Percentiles rank a stretch among this genome's conserved stretches.
phyloP scores from a whole-genome alignment of 2,888 invertebrate genomes.

The Acrocyrtus sp. region DNA sequence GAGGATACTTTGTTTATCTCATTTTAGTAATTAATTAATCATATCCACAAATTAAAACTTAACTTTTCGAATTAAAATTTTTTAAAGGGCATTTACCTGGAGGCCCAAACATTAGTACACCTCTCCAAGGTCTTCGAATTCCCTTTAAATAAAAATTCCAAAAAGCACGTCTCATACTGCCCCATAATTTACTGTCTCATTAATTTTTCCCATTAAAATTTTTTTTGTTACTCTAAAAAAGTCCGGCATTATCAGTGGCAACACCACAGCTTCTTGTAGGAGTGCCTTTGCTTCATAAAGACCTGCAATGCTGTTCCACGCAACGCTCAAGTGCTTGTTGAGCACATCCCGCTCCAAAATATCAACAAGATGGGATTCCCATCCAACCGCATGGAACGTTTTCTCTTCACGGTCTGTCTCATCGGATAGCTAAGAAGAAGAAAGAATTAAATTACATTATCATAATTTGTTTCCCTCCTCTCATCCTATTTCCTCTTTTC shows the following conservation, averaged over 20 bases:
- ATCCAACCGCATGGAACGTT: conserved; percentile 76
- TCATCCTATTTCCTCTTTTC: too few species aligned
- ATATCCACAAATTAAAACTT: too few species aligned
- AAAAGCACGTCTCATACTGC: not conserved
- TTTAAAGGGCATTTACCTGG: too few species aligned
- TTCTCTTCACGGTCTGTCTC: conserved; percentile 64
- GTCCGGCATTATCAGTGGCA: conserved; percentile 88
- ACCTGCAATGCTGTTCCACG: conserved; percentile 82
- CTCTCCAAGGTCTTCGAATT: conserved; percentile 85
- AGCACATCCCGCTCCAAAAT: conserved; percentile 86
- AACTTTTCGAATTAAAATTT: too few species aligned
- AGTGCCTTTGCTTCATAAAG: conserved; percentile 80
- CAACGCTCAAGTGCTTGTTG: conserved; percentile 83
- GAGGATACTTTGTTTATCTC: too few species aligned
- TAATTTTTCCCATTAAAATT: too few species aligned
- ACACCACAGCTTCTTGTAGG: conserved; percentile 84
- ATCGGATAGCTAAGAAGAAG: conserved; percentile 54
- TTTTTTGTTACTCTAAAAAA: conserved; percentile 79
- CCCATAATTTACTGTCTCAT: not conserved
- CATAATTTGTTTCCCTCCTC: not conserved
- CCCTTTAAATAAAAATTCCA: conserved; percentile 69
- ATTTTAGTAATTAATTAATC: too few species aligned
- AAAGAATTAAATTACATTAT: conserved; percentile 5
- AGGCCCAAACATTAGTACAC: conserved; percentile 75
- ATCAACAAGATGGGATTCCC: conserved; percentile 81